Base-by-base conservation (phyloP, 2,888 invertebrate genomes). In the Drosophila kanekoi region DNA sequence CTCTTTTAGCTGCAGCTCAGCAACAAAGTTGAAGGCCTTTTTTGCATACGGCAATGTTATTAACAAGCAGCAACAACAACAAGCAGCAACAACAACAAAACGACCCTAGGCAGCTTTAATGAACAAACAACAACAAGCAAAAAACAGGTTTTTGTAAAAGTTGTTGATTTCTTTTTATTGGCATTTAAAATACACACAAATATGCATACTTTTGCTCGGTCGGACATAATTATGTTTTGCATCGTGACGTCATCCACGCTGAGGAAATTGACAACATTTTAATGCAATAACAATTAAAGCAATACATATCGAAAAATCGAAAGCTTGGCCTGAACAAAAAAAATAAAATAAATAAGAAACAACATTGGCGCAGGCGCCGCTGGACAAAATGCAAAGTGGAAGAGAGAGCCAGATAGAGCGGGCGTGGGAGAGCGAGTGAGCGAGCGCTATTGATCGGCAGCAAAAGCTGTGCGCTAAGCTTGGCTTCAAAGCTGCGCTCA, bases 11-110 rank as follows among this genome's bases (percentile, higher is more conserved):
- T 79, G 69, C 69, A 63, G 63, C 65, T 58, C 43, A 47, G 68
- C 69, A 86, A 61, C 77, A 72, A 74, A 85, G 88, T 81, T 81
- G 88, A 81, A 81, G 88, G 88, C 71, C 79, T 81, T 74, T 86
- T 87, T 88, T 87, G 87, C 81, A 87, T 81, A 63, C 59, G 54
- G 51, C 68, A 80, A 82, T 66, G 67, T 67, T 75, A 67, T 41
- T 61, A 69, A 48, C 59, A 58, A 60, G 28, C 64, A 61, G 23
- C 41, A 62, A 40, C 53, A 72, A 33, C 37, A n/a, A n/a, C n/a
- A n/a, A n/a, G 28, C 64, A 61, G 23, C 41, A 59, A 33, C 43
- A 56, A 44, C 20, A 59, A 38, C 43, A 59, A 44, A 16, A 51
- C 43, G 52, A 57, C 43, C 51, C 59, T 70, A 67, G 56, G 43